These are phyloP conservation scores for Cephalopholis sonnerati DNA, from an alignment of 2,113 vertebrate species.

Conservation along the genomic window DNA sequence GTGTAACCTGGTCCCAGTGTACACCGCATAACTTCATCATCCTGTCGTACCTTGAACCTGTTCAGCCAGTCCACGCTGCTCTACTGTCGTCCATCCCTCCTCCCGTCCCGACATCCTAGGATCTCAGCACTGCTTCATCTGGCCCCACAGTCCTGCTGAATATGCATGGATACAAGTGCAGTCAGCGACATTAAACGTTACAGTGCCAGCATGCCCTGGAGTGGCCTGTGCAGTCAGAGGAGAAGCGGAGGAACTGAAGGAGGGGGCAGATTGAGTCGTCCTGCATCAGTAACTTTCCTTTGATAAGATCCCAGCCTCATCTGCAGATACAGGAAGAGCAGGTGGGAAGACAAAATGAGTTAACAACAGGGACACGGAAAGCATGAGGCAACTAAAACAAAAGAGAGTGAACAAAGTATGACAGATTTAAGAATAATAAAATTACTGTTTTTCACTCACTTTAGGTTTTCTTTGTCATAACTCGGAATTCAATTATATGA, in stretches of 20 bases:
- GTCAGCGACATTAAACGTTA: slow-evolving; percentile 23
- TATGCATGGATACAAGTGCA: slow-evolving; percentile 4
- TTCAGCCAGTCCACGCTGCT: neutral
- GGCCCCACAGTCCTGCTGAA: slow-evolving; percentile 19
- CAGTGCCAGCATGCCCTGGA: neutral
- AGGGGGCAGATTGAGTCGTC: slow-evolving; percentile 32
- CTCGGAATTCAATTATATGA: neutral
- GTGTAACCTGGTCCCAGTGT: neutral
- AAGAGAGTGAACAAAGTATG: neutral
- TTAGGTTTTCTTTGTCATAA: neutral
- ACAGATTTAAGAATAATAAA: neutral
- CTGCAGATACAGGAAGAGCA: slow-evolving; percentile 13
- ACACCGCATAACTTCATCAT: neutral
- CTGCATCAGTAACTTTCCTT: slow-evolving; percentile 30
- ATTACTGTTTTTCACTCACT: neutral
- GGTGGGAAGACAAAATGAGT: slow-evolving; percentile 5
- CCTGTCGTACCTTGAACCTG: slow-evolving; percentile 1
- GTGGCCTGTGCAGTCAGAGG: neutral
- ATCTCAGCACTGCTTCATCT: neutral
- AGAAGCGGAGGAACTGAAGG: slow-evolving; percentile 7
- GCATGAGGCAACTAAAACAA: neutral
- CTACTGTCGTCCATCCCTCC: slow-evolving; percentile 23
- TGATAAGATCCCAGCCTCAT: slow-evolving; percentile 22
- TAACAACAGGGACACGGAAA: neutral
- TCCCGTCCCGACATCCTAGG: neutral